Base-by-base conservation (phyloP, 2,888 invertebrate species). In the Drosophila vallismaia region DNA sequence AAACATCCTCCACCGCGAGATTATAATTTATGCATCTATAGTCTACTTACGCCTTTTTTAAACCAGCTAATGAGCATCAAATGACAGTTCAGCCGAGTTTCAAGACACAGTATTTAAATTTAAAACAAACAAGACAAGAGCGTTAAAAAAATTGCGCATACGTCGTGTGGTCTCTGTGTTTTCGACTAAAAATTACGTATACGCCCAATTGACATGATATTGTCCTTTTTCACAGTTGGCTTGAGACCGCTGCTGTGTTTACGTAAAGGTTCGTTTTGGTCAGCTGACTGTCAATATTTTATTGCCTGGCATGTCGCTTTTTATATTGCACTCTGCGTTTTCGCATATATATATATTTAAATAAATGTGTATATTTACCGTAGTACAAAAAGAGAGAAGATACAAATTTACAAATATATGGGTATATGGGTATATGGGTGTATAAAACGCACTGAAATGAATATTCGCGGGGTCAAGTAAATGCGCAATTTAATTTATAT, bases 211-310 rank as follows among this genome's bases (percentile, higher is more conserved):
- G 29, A 7, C 52, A 7, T 8, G n/a, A 9, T 7, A 10, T 68
- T 19, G 24, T 4, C 10, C 2, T 46, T 24, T 10, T 10, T 44
- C 45, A 12, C n/a, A 19, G 50, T 44, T 26, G 60, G 14, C 2
- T 14, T 12, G 48, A 49, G 59, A 38, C 28, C 7, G 45, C 36
- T 42, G 44, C 19, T 40, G 46, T 71, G 75, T 71, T 74, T 74
- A 66, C 74, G 73, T 51, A 60, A 56, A 70, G 60, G 57, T 63
- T 50, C 59, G 29, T 55, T 59, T 46, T 51, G 68, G 66, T 66
- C 52, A 56, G 44, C 63, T 51, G 63, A 59, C 57, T 64, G 57
- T 79, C 77, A 85, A 85, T 82, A 78, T 76, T 77, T 71, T 64
- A 74, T 71, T 75, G 71, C 45, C 24, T 33, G 28, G 28, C 48